Evolutionary conservation across 2,113 vertebrate species (phyloP), one percentile per base, ranked within the genome.

Genomic region (Macaca nemestrina): DNA sequence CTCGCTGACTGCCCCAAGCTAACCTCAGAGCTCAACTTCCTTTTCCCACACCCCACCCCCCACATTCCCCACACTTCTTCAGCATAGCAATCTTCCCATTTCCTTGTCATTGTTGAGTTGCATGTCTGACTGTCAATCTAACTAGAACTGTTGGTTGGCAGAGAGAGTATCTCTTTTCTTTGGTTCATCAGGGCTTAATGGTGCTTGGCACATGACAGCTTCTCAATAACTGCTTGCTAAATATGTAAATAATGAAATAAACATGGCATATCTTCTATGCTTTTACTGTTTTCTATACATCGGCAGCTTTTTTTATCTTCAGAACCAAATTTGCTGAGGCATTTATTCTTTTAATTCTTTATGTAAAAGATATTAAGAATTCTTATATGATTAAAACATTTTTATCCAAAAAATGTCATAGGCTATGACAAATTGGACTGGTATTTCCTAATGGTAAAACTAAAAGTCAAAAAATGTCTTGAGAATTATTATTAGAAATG

Each of bases 381-480:
- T 22, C 55, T 23, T 9, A 18, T 20, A 35, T 30, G 20, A 84
- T 16, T 57, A 6, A 88, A 95, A 81, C 5, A 8, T 48, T 30
- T 83, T 95, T 64, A 25, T 55, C 43, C 11, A 75, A 89, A 94
- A 80, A 30, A 11, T 1, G 6, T 50, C n/a, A 83, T 79, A n/a
- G 23, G 50, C 70, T 76, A 12, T 76, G 64, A 83, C 70, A 72
- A 75, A 78, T 86, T 85, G 32, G 6, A 89, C 35, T 68, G n/a
- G 43, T 92, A 48, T 67, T 83, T 91, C n/a, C 35, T 86, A 88
- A 70, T 22, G 32, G 35, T 30, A 79, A 88, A 82, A 75, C 73
- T 52, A 88, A 93, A 86, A 64, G 40, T 72, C 38, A 45, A 87
- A 96, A 84, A 45, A 73, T 40, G 8, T 91, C 82, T 95, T 95